phyloP scores from a whole-genome alignment of 1,140 invertebrate genomes.

The Stegodyphus mimosarum region DNA sequence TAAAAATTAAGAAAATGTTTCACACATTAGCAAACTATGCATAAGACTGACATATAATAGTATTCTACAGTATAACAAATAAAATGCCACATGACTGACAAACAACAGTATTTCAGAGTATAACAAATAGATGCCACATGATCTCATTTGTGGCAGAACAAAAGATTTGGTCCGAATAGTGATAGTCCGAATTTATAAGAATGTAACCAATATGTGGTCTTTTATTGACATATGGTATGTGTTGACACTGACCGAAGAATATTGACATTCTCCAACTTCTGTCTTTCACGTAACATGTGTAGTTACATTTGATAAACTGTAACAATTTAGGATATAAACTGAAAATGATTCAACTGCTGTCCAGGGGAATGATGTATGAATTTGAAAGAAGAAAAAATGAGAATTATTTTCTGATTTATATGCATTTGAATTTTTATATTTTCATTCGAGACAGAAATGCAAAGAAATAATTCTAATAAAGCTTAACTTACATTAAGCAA shows the following conservation, averaged over 20 bases:
- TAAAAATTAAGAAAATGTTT: constrained; percentile 1
- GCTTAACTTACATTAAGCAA: too few relatives aligned
- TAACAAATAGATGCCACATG: background rate
- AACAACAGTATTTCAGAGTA: background rate
- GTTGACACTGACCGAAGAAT: background rate
- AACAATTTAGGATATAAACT: too few relatives aligned
- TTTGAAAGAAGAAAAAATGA: too few relatives aligned
- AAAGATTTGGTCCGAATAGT: background rate
- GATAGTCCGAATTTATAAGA: background rate
- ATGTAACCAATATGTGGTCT: background rate
- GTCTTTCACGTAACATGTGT: background rate
- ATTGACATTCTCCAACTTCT: background rate
- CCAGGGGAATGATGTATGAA: too few relatives aligned
- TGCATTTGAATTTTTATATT: too few relatives aligned
- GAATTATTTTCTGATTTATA: too few relatives aligned
- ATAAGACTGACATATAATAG: background rate
- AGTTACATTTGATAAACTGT: background rate
- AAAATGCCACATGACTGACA: background rate
- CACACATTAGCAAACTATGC: background rate
- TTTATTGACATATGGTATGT: background rate
- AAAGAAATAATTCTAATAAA: too few relatives aligned
- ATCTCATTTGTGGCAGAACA: background rate
- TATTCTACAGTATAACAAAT: background rate
- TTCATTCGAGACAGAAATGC: too few relatives aligned
- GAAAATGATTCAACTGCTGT: too few relatives aligned